Percentiles rank a stretch among this genome's conserved stretches.
These are phyloP conservation scores for Poecilia wingei DNA, from an alignment of 2,797 vertebrate species.

Conservation along the genomic window DNA sequence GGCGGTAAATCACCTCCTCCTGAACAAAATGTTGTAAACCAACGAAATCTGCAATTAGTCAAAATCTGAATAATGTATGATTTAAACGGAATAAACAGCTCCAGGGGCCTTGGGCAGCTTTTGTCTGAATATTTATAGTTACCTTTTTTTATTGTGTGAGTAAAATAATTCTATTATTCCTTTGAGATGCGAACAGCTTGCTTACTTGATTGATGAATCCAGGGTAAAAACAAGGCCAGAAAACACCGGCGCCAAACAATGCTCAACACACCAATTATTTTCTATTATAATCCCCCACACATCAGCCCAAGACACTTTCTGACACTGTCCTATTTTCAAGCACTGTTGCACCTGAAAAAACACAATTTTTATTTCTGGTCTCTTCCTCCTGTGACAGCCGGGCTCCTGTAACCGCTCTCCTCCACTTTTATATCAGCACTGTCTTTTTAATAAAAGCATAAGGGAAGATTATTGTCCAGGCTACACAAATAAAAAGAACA, in stretches of 20 bases:
- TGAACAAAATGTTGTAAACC: not conserved
- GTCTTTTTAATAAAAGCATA: constrained; percentile 5
- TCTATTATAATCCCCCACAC: constrained; percentile 8
- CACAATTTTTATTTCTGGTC: constrained; percentile 4
- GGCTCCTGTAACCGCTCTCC: not conserved
- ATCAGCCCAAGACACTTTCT: constrained; percentile 3
- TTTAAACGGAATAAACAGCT: not conserved
- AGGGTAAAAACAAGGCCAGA: constrained; percentile 1
- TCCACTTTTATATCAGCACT: constrained; percentile 2
- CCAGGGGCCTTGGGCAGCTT: not conserved
- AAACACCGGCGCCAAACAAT: constrained; percentile 6
- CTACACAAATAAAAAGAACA: not conserved
- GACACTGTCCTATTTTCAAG: constrained; percentile 18
- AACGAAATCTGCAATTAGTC: not conserved
- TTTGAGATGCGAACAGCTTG: constrained; percentile 10
- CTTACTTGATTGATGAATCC: constrained; percentile 7
- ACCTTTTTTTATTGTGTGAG: not conserved
- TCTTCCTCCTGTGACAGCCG: constrained; percentile 2
- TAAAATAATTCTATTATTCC: constrained; percentile 4
- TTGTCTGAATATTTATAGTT: constrained; percentile 7
- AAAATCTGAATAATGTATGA: not conserved
- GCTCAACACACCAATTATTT: constrained; percentile 10
- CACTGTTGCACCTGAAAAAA: constrained; percentile 6
- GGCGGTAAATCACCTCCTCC: not conserved
- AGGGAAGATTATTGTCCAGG: not conserved